Evolutionary conservation across 2,888 invertebrate genomes (phyloP), one percentile per base, ranked within the genome.

Genomic region (Mesopsocus fuscifrons): DNA sequence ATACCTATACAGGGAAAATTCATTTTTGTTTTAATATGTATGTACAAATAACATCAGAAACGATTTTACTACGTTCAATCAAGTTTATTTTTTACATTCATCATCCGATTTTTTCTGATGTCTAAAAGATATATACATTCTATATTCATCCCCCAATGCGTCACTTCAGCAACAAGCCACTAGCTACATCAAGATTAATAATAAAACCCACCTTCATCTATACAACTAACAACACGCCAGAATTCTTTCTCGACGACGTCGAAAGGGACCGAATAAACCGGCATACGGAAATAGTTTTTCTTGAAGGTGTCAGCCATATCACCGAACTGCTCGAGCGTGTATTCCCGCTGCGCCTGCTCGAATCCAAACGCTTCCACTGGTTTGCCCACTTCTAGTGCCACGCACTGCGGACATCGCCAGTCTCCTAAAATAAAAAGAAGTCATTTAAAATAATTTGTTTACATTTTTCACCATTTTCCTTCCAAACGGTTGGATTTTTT

Each of bases 281-380:
- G 73, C 71, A 69, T 74, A 41, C 72, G 71, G 62, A 83, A 82
- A 56, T 80, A 80, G 53, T 77, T 72, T 16, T 71, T 67, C 56
- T 82, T 82, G 59, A 81, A 83, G 55, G 73, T 69, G 56, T 82
- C 78, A 40, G 82, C 82, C 74, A 77, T 79, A 59, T 77, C 73
- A 34, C 78, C 77, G 65, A 82, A 82, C 47, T 74, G 69, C 54
- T 76, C 73, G 40, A 82, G 62, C 13, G 74, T 72, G 55, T 79
- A 82, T 55, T 73, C 72, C 52, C 69, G 66, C 51, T 72, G 69
- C 33, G 79, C 76, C 57, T 82, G 80, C 50, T 74, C 76, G 67
- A 82, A 82, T 8, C 81, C 81, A 64, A 76, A 81, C 3, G 74
- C 73, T 54, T 77, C 77, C 48, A 68, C 65, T 13, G 77, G 77